Conservation (phyloP, 2,797 vertebrate genomes). For the Vultur gryphus region DNA sequence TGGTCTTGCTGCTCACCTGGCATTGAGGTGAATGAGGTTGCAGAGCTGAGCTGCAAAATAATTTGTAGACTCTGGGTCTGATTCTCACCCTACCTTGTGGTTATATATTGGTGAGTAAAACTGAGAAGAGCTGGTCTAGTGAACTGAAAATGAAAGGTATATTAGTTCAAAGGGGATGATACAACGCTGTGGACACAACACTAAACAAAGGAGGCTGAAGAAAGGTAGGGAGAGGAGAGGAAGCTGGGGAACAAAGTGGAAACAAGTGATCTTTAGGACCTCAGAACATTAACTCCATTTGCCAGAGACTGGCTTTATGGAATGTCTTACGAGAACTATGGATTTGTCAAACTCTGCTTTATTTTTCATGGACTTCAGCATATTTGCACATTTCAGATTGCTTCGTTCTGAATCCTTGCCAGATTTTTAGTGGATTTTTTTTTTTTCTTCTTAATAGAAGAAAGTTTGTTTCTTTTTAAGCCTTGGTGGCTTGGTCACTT, state of each 20-base stretch:
- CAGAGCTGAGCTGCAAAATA: neutral
- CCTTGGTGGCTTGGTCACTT: neutral
- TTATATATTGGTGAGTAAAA: neutral
- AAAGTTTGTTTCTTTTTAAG: neutral
- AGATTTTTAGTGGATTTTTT: neutral
- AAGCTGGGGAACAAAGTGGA: neutral
- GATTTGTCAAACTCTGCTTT: neutral
- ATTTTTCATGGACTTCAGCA: neutral
- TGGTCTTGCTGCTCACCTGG: neutral
- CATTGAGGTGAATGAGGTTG: neutral
- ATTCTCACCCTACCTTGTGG: neutral
- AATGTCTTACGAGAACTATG: neutral
- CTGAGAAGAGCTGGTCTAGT: neutral
- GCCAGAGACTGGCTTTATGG: neutral
- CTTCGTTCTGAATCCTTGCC: neutral
- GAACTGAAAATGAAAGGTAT: neutral
- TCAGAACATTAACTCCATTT: neutral
- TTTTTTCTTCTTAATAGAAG: neutral
- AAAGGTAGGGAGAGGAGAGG: neutral
- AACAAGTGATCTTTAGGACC: neutral
- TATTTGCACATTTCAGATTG: neutral
- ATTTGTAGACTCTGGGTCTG: neutral
- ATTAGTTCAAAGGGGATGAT: neutral
- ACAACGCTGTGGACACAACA: neutral
- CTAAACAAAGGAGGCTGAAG: neutral